Percentiles rank a stretch among this genome's conserved stretches.
Conservation (phyloP, 2,113 vertebrate genomes). For the Pelecanoides urinatrix region DNA sequence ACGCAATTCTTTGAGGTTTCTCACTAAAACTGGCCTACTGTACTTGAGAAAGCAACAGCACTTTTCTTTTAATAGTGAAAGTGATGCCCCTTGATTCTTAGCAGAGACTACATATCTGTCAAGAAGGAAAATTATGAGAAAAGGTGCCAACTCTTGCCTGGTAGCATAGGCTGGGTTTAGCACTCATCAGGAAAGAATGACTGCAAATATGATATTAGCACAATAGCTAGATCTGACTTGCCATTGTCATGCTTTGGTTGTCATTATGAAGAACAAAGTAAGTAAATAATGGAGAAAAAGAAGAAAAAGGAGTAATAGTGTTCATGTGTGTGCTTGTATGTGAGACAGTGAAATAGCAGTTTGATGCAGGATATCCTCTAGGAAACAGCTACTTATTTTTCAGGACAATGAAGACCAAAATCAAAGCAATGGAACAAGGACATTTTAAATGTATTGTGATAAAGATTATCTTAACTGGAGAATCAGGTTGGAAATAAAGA, state of each 20-base stretch:
- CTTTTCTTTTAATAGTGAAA: background rate
- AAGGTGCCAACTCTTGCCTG: background rate
- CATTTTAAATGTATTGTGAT: background rate
- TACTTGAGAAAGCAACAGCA: background rate
- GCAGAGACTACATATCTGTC: background rate
- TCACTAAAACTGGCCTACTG: background rate
- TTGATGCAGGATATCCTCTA: background rate
- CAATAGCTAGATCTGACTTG: background rate
- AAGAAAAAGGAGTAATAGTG: background rate
- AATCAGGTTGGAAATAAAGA: background rate
- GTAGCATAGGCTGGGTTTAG: background rate
- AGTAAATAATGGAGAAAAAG: background rate
- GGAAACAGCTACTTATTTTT: background rate
- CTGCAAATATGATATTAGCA: background rate
- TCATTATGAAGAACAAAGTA: background rate
- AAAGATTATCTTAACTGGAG: background rate
- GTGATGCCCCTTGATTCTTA: background rate
- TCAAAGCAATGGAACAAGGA: background rate
- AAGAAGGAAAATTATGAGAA: background rate
- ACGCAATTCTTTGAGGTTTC: background rate
- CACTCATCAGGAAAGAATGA: background rate
- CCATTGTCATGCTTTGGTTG: background rate
- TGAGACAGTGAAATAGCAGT: background rate
- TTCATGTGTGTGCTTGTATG: background rate
- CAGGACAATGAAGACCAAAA: background rate